Percentiles rank a stretch among this genome's conserved stretches.
Conservation (phyloP, 2,113 vertebrate species). For the Todiramphus chloris region DNA sequence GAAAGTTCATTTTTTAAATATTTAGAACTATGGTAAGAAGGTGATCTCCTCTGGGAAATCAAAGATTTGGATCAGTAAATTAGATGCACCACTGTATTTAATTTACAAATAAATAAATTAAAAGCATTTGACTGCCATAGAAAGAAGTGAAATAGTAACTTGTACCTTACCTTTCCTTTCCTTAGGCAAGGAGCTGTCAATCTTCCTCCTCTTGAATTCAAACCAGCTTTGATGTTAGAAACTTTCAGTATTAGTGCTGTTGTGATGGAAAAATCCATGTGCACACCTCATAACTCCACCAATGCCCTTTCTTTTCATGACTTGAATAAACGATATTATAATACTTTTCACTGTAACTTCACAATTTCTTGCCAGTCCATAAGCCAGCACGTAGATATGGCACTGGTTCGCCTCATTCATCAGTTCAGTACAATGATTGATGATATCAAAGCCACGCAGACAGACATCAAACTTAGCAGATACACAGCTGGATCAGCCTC, state of each 20-base stretch:
- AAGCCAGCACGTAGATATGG: conserved; percentile 98
- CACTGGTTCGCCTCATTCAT: conserved; percentile 95
- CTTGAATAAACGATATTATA: conserved; percentile 92
- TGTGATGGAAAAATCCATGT: conserved; percentile 92
- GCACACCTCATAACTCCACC: conserved; percentile 83
- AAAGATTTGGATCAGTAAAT: not conserved
- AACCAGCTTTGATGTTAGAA: conserved; percentile 95
- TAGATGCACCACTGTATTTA: not conserved
- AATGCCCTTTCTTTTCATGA: conserved; percentile 92
- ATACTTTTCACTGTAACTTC: conserved; percentile 96
- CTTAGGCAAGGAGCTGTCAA: conserved; percentile 90
- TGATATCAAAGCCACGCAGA: conserved; percentile 97
- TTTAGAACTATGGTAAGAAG: not conserved
- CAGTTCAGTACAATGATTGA: conserved; percentile 99
- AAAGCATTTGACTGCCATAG: not conserved
- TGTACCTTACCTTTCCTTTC: not conserved
- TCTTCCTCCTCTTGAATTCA: conserved; percentile 92
- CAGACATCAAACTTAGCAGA: conserved; percentile 96
- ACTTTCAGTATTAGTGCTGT: conserved; percentile 96
- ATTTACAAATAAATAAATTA: not conserved
- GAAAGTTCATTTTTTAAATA: not conserved
- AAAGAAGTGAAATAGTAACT: not conserved
- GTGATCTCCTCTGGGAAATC: not conserved
- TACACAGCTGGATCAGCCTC: conserved; percentile 97
- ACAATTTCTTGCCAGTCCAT: conserved; percentile 97